These are phyloP conservation scores for Smutsia gigantea DNA, from an alignment of 2,797 vertebrate species.

Conservation along the genomic window DNA sequence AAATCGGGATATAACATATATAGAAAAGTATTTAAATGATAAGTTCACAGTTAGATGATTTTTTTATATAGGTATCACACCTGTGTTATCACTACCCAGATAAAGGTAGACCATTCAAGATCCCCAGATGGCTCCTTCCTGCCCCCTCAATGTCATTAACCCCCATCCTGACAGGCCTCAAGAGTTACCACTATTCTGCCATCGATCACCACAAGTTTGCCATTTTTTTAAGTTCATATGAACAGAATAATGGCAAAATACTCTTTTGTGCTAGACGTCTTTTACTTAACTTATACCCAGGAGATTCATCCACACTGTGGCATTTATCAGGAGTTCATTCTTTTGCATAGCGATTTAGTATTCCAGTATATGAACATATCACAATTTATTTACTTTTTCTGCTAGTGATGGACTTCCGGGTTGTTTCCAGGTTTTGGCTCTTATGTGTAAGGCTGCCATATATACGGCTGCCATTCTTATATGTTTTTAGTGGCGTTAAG, in stretches of 20 bases:
- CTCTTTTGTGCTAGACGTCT: not conserved
- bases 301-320: not conserved
- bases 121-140: not conserved
- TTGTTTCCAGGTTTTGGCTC: not conserved
- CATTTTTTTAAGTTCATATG: not conserved
- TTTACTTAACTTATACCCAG: not conserved
- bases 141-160: not conserved
- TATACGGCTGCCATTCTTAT: not conserved
- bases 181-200: not conserved
- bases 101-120: not conserved
- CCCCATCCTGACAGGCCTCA: not conserved
- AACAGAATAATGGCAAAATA: not conserved
- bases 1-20: not conserved
- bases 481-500: not conserved
- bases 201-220: not conserved
- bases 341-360: not conserved
- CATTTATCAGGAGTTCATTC: not conserved
- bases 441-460: not conserved
- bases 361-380: not conserved
- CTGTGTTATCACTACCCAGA: not conserved
- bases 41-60: not conserved
- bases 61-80: not conserved
- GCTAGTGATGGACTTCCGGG: not conserved
- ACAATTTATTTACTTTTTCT: not conserved
- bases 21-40: not conserved